These are phyloP conservation scores for Cossypha caffra DNA, from an alignment of 2,797 vertebrate genomes.

Conservation along the genomic window DNA sequence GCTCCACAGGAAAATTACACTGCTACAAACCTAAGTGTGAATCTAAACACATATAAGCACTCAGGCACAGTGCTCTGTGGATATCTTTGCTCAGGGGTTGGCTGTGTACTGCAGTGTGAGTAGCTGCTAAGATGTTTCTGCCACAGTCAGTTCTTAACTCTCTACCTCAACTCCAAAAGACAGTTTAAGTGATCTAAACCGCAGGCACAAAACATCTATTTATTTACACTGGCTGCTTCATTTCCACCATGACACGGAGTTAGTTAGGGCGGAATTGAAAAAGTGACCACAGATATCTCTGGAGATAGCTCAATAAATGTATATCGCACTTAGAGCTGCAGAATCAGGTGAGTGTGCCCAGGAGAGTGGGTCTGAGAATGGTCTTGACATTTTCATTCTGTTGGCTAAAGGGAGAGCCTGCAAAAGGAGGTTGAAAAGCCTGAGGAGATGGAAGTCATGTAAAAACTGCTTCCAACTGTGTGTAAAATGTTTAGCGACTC, in stretches of 20 bases:
- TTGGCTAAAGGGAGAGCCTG: constrained; percentile 15
- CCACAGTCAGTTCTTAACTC: background rate
- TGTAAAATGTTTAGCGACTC: background rate
- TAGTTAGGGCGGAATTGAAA: background rate
- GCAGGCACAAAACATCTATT: background rate
- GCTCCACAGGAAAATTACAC: background rate
- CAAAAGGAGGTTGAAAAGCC: background rate
- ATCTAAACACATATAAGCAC: background rate
- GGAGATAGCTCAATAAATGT: background rate
- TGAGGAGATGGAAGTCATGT: background rate
- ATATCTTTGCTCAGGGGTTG: background rate
- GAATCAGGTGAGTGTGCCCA: background rate
- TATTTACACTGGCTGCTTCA: background rate
- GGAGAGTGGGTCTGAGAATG: background rate
- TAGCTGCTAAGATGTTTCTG: background rate
- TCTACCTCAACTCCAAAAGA: background rate
- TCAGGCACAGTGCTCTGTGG: background rate
- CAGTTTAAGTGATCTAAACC: background rate
- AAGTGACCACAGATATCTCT: background rate
- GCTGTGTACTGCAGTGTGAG: rapidly evolving
- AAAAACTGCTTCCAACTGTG: constrained; percentile 41
- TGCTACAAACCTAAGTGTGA: background rate
- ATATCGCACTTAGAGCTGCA: background rate
- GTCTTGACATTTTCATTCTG: constrained; percentile 22
- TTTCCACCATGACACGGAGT: background rate